Base-by-base conservation (phyloP, 2,888 invertebrate genomes). In the Polymixis lichenea region DNA sequence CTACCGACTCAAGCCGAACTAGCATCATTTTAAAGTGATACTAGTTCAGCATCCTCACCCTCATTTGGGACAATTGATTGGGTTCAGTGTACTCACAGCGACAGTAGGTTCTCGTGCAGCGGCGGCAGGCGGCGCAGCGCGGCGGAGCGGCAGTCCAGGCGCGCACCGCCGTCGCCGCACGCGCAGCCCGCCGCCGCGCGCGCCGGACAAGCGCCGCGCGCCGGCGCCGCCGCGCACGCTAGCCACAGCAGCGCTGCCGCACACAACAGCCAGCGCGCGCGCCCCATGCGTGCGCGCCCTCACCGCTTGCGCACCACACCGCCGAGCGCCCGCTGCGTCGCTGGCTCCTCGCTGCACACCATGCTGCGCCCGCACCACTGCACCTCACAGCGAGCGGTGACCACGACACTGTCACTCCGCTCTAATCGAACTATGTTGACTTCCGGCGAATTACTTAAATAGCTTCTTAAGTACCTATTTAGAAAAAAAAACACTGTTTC, bases 81-180 rank as follows among this genome's bases (percentile, higher is more conserved):
- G n/a, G n/a, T 7, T 11, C 32, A 38, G 38, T 19, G 58, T 46
- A 93, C 95, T 94, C 70, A 95, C 95, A 95, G 87, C 22, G 87
- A 85, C 28, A 92, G 83, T 60, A 95, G 88, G 62, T 89, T 87
- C 46, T 89, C 90, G 84, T 91, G 92, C 80, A 95, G 91, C 87
- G 94, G 92, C 87, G 95, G 95, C 90, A 95, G 87, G 71, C 87
- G 88, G 68, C 85, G 89, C 83, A 95, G 92, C 55, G 89, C 92
- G 70, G 91, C 93, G 78, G 86, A 90, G 86, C 94, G 93, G 89
- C 95, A 95, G 60, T 87, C 84, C 56, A 94, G 89, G 79, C 92
- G 90, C 75, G 92, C 86, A 88, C 92, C 93, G 78, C 90, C 92
- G 77, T 91, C 93, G 88, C 82, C 82, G 93, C 94, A 93, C 84